Conservation (phyloP, 2,113 vertebrate genomes). For the Petrocephalus microphthalmus region DNA sequence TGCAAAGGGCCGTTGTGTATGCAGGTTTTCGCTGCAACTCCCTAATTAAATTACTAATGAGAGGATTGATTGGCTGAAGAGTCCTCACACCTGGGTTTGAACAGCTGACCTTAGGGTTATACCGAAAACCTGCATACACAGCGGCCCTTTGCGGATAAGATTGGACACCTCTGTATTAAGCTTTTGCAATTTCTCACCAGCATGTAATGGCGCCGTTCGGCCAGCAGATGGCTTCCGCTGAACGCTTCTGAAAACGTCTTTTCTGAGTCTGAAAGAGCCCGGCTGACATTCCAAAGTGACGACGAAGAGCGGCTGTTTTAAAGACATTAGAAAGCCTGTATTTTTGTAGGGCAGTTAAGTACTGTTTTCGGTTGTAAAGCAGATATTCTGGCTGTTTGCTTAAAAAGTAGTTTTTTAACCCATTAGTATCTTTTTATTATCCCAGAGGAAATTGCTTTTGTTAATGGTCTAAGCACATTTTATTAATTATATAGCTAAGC, state of each 20-base stretch:
- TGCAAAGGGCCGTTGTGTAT: too few species aligned
- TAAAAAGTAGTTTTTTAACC: not conserved
- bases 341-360: not conserved
- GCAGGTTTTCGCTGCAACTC: too few species aligned
- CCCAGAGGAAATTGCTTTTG: not conserved
- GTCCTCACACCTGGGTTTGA: too few species aligned
- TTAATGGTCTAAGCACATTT: not conserved
- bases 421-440: not conserved
- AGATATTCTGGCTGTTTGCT: not conserved
- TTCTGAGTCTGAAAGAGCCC: not conserved
- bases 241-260: not conserved
- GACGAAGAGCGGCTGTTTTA: not conserved
- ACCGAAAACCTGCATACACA: too few species aligned
- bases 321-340: not conserved
- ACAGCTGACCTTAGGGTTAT: too few species aligned
- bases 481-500: not conserved
- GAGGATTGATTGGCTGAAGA: too few species aligned
- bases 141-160: too few species aligned
- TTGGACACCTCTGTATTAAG: too few species aligned
- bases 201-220: not conserved
- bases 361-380: not conserved
- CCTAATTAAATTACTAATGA: too few species aligned
- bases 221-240: conserved; percentile 2
- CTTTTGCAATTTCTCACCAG: not conserved
- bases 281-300: not conserved